A percentile compares a stretch with the other conserved stretches of the same genome.
Evolutionary conservation across 2,888 invertebrate genomes (phyloP).

Genomic region (Lamellibrachia satsuma): DNA sequence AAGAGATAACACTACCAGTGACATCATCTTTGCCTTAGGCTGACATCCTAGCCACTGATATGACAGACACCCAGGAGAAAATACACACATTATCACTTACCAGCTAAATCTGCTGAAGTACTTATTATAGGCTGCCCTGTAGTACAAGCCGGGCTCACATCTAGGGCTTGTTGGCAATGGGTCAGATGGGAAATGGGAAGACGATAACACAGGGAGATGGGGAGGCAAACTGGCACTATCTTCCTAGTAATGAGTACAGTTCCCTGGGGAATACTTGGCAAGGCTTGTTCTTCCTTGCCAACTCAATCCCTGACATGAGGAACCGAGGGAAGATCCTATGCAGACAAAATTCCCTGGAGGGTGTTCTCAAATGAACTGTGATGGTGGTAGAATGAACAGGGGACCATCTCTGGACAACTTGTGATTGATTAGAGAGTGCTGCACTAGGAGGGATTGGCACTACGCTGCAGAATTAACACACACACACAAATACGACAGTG

Average conservation of each 20-base stretch:
- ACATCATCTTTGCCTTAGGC: background rate
- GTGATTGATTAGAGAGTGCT: slow-evolving; percentile 17
- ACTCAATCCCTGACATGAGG: background rate
- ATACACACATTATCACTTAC: background rate
- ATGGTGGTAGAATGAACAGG: background rate
- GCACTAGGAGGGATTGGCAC: background rate
- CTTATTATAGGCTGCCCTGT: background rate
- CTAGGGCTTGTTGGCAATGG: background rate
- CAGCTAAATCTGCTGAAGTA: background rate
- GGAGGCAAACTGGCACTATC: background rate
- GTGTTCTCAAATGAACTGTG: background rate
- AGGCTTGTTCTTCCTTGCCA: background rate
- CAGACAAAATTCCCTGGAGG: background rate
- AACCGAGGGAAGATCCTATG: background rate
- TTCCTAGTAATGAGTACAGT: background rate
- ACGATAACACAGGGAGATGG: background rate
- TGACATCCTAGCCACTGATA: background rate
- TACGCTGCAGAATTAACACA: background rate
- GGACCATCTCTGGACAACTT: background rate
- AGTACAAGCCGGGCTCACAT: background rate
- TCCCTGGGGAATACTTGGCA: background rate
- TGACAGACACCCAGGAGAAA: background rate
- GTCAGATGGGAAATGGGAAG: background rate
- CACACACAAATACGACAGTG: background rate
- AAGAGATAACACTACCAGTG: background rate